phyloP scores from a whole-genome alignment of 2,113 vertebrate species.

The Rattus rattus region DNA sequence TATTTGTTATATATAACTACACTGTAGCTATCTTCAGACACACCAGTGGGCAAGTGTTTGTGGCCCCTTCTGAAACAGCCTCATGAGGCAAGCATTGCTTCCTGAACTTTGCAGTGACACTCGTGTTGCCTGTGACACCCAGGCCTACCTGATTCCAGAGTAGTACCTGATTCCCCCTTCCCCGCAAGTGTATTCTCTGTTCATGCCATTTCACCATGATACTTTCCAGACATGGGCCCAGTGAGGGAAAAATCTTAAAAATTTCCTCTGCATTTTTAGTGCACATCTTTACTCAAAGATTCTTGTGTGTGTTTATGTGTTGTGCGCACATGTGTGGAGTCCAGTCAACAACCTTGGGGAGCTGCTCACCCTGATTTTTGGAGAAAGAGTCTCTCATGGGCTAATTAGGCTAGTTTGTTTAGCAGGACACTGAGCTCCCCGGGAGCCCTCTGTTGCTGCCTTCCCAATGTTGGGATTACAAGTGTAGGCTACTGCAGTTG shows the following conservation, averaged over 20 bases:
- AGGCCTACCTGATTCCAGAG: not conserved
- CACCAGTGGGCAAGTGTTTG: too few relatives aligned
- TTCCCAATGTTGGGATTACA: not conserved
- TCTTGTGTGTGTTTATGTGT: not conserved
- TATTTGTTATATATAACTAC: too few relatives aligned
- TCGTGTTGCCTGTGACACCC: too few relatives aligned
- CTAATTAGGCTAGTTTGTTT: not conserved
- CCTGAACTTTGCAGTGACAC: not conserved
- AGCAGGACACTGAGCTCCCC: too few relatives aligned
- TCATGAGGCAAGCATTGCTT: not conserved
- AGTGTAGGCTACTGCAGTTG: not conserved
- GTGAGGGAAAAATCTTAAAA: not conserved
- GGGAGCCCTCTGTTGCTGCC: not conserved
- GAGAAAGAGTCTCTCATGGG: not conserved
- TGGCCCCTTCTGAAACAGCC: not conserved
- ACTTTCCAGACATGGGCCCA: not conserved
- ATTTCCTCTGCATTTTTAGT: not conserved
- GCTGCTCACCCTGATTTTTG: not conserved
- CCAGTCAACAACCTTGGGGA: not conserved
- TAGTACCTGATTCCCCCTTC: fast-evolving
- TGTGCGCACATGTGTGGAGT: not conserved
- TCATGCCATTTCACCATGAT: not conserved
- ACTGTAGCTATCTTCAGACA: too few relatives aligned
- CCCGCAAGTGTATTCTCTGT: not conserved
- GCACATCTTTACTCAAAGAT: not conserved